Percentiles rank a stretch among this genome's conserved stretches.
Evolutionary conservation across 1,140 invertebrate species (phyloP).

Genomic region (Globodera ellingtonae): DNA sequence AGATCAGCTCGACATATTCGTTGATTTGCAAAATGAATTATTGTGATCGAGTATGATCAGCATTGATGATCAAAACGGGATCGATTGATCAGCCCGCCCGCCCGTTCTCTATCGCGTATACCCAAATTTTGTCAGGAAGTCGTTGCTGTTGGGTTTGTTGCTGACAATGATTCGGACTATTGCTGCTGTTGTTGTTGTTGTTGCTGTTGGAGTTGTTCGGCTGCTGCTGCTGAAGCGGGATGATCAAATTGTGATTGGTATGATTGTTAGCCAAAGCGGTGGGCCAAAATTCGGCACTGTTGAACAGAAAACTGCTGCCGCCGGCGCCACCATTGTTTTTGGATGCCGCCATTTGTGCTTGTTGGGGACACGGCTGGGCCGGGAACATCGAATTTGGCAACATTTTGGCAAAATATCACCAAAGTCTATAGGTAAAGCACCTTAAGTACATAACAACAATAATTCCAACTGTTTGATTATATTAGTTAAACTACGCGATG

Average conservation of each 20-base stretch:
- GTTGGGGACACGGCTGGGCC: background rate
- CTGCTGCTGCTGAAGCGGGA: background rate
- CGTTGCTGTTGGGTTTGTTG: background rate
- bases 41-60: no score
- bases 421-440: background rate
- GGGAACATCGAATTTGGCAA: background rate
- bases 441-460: background rate
- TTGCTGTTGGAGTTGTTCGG: background rate
- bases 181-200: background rate
- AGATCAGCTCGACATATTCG: no score
- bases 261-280: background rate
- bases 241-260: background rate
- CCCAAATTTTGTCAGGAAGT: background rate
- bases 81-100: no score
- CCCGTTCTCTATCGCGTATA: background rate
- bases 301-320: slow-evolving; percentile 4
- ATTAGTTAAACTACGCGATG: background rate
- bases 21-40: no score
- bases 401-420: slow-evolving; percentile 2
- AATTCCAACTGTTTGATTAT: background rate
- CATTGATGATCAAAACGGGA: no score
- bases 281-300: background rate
- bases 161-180: no score
- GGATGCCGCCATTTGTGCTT: background rate
- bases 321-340: slow-evolving; percentile 4